Evolutionary conservation across 37 sponge, comb jelly and placozoan genomes (phyloP), one percentile per base, ranked within the genome.

Genomic region (Amphimedon queenslandica): DNA sequence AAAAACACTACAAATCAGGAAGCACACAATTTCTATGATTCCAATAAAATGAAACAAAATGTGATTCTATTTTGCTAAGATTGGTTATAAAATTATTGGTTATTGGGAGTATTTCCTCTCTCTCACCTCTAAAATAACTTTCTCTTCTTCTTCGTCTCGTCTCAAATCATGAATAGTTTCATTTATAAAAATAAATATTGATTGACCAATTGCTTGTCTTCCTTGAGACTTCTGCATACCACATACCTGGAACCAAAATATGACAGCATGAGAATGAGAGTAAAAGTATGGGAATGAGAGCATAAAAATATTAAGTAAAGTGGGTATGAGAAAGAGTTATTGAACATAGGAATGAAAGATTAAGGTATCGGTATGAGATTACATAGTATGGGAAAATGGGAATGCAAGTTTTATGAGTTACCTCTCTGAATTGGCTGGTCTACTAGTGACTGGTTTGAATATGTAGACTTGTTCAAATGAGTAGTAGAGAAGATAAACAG

Each of bases 351-450:
- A 29, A 13, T 13, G 16, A 21, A 13, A 21, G 29, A 21, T 24
- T 63, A 63, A n/a, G n/a, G 28, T 63, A 13, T 63, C 20, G 65
- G 24, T 24, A 16, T 24, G 16, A 25, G n/a, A 24, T 16, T 63
- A 63, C 13, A 29, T 25, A 27, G 24, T n/a, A 68, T 20, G 13
- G 36, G 18, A 16, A 10, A 68, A 16, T 21, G 40, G 11, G 40
- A 71, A 10, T 38, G 4, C 33, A 6, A 20, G 23, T 11, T 40
- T 27, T 55, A 39, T n/a, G 37, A 67, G 63, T 58, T 47, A 93
- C 91, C 97, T 90, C 64, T 96, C 94, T 23, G 97, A 96, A 60
- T 96, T 96, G 23, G 97, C 97, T 33, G 97, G 97, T 36, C 97
- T 65, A 39, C 92, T 90, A 32, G 97, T 97, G 30, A 91, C 83